A percentile compares a stretch with the other conserved stretches of the same genome.
Conservation (phyloP, 2,797 vertebrate genomes). For the Brotula barbata region DNA sequence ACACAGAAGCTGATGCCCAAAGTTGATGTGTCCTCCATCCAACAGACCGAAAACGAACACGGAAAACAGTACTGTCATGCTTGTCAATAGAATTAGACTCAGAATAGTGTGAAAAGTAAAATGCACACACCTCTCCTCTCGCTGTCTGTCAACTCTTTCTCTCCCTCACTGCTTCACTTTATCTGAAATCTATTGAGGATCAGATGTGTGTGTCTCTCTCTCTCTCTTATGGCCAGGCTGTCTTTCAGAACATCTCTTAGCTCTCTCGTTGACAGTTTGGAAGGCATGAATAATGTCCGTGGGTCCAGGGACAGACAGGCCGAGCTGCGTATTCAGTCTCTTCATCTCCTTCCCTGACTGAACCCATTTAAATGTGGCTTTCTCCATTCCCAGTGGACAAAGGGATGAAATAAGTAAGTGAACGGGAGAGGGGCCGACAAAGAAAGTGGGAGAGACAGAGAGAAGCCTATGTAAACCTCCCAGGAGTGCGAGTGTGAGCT, state of each 20-base stretch:
- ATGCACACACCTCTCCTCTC: constrained; percentile 4
- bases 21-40: constrained; percentile 1
- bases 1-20: background rate
- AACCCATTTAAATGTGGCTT: constrained; percentile 51
- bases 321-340: constrained; percentile 28
- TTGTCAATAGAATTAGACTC: constrained; percentile 29
- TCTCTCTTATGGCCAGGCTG: constrained; percentile 29
- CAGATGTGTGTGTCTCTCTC: constrained; percentile 30
- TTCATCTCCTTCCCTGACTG: constrained; percentile 42
- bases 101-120: constrained; percentile 12
- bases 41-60: constrained; percentile 1
- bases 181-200: constrained; percentile 37
- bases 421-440: constrained; percentile 19
- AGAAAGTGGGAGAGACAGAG: constrained; percentile 1
- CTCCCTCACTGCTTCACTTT: background rate
- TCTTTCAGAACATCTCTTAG: constrained; percentile 36
- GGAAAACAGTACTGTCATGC: constrained; percentile 1
- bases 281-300: constrained; percentile 56
- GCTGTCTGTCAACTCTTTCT: constrained; percentile 12
- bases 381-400: constrained; percentile 29
- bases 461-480: constrained; percentile 35
- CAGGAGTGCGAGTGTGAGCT: constrained; percentile 43
- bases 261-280: constrained; percentile 29
- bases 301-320: constrained; percentile 39
- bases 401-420: constrained; percentile 47